Percentiles rank a stretch among this genome's conserved stretches.
These are phyloP conservation scores for Xiphydria camelus DNA, from an alignment of 2,888 invertebrate genomes.

Conservation along the genomic window DNA sequence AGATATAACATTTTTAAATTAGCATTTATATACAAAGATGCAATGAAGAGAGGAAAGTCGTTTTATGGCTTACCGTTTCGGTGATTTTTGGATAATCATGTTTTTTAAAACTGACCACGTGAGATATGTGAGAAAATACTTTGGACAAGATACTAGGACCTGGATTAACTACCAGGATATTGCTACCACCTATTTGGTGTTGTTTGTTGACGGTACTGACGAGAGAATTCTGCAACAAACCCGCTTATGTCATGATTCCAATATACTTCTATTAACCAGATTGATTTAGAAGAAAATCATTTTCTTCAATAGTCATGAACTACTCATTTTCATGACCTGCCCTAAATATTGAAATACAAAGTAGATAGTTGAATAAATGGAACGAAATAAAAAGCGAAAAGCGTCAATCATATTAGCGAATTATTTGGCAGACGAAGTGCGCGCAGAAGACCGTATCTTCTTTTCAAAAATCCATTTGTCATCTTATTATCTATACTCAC, in stretches of 20 bases:
- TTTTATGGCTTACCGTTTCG: slow-evolving; percentile 52
- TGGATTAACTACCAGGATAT: slow-evolving; percentile 63
- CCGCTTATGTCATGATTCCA: neutral
- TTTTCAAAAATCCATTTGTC: too few species aligned
- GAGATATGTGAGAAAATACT: slow-evolving; percentile 62
- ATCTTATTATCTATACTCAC: slow-evolving; percentile 29
- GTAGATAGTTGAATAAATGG: too few species aligned
- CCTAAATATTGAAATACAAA: slow-evolving; percentile 2
- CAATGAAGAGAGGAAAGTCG: slow-evolving; percentile 2
- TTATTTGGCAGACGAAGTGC: too few species aligned
- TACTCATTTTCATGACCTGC: too few species aligned
- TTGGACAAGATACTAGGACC: slow-evolving; percentile 59
- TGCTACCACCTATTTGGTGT: slow-evolving; percentile 60
- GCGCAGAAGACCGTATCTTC: too few species aligned
- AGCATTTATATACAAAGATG: neutral
- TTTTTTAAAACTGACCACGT: slow-evolving; percentile 67
- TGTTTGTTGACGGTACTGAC: slow-evolving; percentile 60
- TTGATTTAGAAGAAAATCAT: neutral
- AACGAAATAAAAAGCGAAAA: too few species aligned
- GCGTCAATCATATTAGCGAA: too few species aligned
- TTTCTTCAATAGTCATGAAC: too few species aligned
- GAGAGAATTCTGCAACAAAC: slow-evolving; percentile 64
- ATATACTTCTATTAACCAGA: slow-evolving; percentile 1
- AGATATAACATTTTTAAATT: neutral
- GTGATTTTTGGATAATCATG: slow-evolving; percentile 73